Evolutionary conservation across 2,113 vertebrate species (phyloP).

Genomic region (Anguilla rostrata): DNA sequence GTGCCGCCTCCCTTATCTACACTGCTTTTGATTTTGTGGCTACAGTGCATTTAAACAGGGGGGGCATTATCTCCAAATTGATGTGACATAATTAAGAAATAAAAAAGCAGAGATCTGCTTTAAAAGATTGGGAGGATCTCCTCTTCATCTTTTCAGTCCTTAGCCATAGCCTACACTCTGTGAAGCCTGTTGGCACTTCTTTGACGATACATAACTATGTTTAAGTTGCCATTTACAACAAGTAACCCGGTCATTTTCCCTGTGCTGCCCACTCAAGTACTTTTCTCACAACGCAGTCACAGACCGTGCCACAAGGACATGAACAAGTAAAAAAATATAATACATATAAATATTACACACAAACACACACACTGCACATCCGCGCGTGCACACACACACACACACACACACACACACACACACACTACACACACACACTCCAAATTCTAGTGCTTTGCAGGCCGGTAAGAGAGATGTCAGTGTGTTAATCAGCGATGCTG

Average conservation of each 20-base stretch:
- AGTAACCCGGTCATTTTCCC: neutral
- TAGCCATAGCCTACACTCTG: no score
- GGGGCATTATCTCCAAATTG: neutral
- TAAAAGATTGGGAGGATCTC: neutral
- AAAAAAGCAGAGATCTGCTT: neutral
- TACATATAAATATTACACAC: no score
- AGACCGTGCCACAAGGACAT: conserved; percentile 16
- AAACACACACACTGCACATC: no score
- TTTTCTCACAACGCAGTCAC: neutral
- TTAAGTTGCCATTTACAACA: neutral
- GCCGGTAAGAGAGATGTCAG: conserved; percentile 2
- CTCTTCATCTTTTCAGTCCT: no score
- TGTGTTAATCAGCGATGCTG: neutral
- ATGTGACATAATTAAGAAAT: neutral
- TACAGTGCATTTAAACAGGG: neutral
- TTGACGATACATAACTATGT: neutral
- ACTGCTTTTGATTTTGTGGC: neutral
- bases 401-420: neutral
- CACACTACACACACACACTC: conserved; percentile 1
- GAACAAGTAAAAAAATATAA: neutral
- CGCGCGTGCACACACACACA: neutral
- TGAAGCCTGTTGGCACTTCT: no score
- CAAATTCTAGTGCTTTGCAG: neutral
- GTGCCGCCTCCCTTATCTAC: neutral
- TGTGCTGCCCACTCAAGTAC: neutral